A percentile compares a stretch with the other conserved stretches of the same genome.
These are phyloP conservation scores for Ochotona curzoniae DNA, from an alignment of 2,113 vertebrate genomes.

Conservation along the genomic window DNA sequence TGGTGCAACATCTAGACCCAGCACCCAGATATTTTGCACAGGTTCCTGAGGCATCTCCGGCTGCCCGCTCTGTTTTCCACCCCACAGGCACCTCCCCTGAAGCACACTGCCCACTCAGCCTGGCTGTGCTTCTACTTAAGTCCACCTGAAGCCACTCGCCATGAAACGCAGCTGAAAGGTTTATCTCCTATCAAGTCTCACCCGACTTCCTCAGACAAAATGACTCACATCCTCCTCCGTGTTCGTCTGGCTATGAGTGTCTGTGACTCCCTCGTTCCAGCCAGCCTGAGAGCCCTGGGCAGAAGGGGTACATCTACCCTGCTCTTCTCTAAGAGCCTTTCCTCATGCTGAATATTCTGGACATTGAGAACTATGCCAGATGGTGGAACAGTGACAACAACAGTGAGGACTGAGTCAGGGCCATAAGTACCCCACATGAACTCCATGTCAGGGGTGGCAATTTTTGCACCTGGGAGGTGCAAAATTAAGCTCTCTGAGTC, in stretches of 20 bases:
- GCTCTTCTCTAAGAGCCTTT: not conserved
- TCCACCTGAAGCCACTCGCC: not conserved
- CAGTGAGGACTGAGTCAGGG: not conserved
- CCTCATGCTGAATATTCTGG: not conserved
- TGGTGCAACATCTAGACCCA: not conserved
- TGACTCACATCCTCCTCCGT: not conserved
- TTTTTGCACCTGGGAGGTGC: not conserved
- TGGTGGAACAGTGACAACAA: not conserved
- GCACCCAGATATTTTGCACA: not conserved
- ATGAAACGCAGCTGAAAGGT: not conserved
- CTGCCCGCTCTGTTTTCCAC: not conserved
- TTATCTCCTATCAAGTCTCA: not conserved
- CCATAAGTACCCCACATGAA: not conserved
- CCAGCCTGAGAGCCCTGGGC: not conserved
- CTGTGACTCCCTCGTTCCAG: not conserved
- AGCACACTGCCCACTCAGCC: not conserved
- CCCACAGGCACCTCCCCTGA: not conserved
- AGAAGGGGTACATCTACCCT: not conserved
- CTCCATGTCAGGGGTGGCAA: not conserved
- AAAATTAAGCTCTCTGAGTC: not conserved
- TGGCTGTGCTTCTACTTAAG: not conserved
- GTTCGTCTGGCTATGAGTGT: conserved; percentile 16
- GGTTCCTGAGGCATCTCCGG: not conserved
- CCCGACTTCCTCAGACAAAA: not conserved
- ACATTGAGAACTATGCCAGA: not conserved